Conservation (phyloP, 2,888 invertebrate genomes). For the Branchellion lobata region DNA sequence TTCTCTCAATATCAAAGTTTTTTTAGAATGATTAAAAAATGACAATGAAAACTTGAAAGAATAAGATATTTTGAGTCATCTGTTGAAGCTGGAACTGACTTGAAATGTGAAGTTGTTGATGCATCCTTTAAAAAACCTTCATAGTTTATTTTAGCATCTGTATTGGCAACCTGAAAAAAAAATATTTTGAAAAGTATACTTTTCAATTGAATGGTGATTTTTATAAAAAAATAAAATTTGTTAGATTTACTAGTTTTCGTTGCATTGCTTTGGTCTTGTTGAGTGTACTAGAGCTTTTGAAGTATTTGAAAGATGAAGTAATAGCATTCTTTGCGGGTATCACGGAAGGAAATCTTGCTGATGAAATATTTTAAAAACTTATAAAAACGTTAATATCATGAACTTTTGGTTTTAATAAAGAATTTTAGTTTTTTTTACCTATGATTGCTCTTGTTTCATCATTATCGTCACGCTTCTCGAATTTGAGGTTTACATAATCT, state of each 20-base stretch:
- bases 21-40: too few relatives aligned
- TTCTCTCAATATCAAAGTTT: neutral
- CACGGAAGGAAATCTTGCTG: neutral
- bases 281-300: neutral
- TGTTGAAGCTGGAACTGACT: too few relatives aligned
- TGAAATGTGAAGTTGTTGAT: neutral
- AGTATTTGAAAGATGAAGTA: neutral
- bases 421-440: neutral
- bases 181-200: neutral
- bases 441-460: neutral
- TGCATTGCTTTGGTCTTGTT: conserved; percentile 1
- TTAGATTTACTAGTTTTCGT: neutral
- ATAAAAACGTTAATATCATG: neutral
- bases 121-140: neutral
- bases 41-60: too few relatives aligned
- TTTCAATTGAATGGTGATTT: neutral
- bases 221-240: neutral
- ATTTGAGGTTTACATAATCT: neutral
- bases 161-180: conserved; percentile 4
- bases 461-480: neutral
- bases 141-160: conserved; percentile 9
- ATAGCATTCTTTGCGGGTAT: neutral
- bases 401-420: neutral
- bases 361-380: neutral
- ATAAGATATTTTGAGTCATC: too few relatives aligned